Evolutionary conservation across 1,140 invertebrate species (phyloP).

Genomic region (Drosophila burlai): DNA sequence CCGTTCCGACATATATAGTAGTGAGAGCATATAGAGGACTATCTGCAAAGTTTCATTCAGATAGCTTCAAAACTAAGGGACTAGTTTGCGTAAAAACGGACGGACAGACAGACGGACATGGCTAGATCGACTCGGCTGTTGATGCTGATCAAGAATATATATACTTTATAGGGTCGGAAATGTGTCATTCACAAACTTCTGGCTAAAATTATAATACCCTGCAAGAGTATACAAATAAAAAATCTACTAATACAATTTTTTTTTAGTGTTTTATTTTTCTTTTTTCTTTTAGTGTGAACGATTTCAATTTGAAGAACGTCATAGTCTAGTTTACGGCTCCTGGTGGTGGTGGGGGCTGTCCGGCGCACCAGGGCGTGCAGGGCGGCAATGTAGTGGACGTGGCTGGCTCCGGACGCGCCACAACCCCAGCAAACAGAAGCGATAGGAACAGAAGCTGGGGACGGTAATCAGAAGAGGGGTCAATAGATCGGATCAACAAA

Average conservation of each 20-base stretch:
- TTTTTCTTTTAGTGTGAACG: too few species aligned
- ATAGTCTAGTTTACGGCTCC: conserved; percentile 45
- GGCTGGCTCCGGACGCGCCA: conserved; percentile 1
- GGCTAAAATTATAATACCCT: too few species aligned
- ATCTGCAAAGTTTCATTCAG: too few species aligned
- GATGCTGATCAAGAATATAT: too few species aligned
- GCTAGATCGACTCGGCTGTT: too few species aligned
- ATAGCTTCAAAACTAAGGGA: too few species aligned
- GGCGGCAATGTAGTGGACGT: conserved; percentile 7
- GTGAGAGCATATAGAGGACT: too few species aligned
- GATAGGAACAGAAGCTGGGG: conserved; percentile 44
- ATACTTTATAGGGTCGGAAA: too few species aligned
- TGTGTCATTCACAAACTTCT: too few species aligned
- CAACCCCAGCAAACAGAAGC: conserved; percentile 30
- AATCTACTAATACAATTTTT: background rate
- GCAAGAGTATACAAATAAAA: background rate
- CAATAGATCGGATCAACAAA: conserved; percentile 1
- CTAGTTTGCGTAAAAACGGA: too few species aligned
- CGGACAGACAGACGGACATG: too few species aligned
- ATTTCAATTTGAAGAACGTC: background rate
- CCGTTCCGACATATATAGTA: too few species aligned
- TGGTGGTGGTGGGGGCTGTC: conserved; percentile 49
- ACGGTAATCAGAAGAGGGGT: background rate
- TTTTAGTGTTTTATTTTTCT: background rate
- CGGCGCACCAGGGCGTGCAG: conserved; percentile 58